Base-by-base conservation (phyloP, 2,797 vertebrate genomes). In the Ceryle rudis region DNA sequence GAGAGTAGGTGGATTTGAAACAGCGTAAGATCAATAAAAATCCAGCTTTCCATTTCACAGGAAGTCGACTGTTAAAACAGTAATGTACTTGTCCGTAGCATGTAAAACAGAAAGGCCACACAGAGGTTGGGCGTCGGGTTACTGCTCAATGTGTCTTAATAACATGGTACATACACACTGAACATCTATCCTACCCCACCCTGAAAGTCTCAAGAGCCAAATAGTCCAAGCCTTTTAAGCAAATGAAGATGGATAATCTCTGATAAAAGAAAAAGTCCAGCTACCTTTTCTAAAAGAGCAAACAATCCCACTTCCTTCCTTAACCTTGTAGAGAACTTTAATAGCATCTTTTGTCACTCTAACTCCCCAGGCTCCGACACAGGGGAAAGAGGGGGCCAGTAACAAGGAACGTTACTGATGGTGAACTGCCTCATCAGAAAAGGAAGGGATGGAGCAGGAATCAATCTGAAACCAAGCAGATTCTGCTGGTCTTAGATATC, bases 41-140 rank as follows among this genome's bases (percentile, higher is more conserved):
- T 85, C 66, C 90, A 94, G 73, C 74, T 93, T 90, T 95, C 93
- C 72, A 91, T 97, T 97, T 93, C 94, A 96, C 93, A 97, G 96
- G 96, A 97, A 98, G 96, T 86, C 13, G 4, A 95, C 89, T 97
- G 96, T 97, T 97, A 73, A 97, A 97, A 97, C 94, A 97, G 88
- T 88, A 90, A 97, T 26, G 73, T 96, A 55, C 87, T 96, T 97
- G 92, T 96, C 96, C 86, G 6, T 97, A 95, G 83, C 96, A 85
- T 95, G 93, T 94, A 90, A 94, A 97, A 90, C 81, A 95, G 88
- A 94, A 77, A 86, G 97, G 96, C 95, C 96, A 96, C 96, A 95
- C 92, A 97, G 94, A 90, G 93, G 26, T 1, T 94, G 85, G 57
- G 89, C 35, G 8, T 88, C n/a, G 1, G 66, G 52, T 95, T 95